Percentiles rank a stretch among this genome's conserved stretches.
Evolutionary conservation across 1,140 invertebrate genomes (phyloP).

Genomic region (Drosophila tropicalis): DNA sequence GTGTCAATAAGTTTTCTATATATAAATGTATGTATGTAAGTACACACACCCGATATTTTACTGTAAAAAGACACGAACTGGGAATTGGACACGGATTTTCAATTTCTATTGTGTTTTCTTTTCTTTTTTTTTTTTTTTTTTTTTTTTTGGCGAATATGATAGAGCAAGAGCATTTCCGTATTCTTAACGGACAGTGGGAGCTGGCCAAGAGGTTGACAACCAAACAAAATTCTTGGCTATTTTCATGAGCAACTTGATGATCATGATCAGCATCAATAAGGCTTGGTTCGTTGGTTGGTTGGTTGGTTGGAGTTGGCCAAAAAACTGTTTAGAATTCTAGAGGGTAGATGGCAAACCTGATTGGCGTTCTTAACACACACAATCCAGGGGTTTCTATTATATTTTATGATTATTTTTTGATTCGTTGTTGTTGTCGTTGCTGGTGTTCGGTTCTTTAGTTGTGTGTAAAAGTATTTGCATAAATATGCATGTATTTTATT

Average conservation of each 20-base stretch:
- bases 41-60: slow-evolving; percentile 47
- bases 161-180: slow-evolving; percentile 58
- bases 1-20: slow-evolving; percentile 37
- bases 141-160: slow-evolving; percentile 27
- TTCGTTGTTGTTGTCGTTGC: slow-evolving; percentile 41
- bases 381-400: slow-evolving; percentile 6
- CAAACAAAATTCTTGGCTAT: slow-evolving; percentile 50
- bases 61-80: background rate
- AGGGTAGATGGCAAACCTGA: slow-evolving; percentile 57
- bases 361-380: slow-evolving; percentile 57
- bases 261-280: slow-evolving; percentile 71
- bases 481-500: slow-evolving; percentile 46
- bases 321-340: slow-evolving; percentile 68
- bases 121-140: slow-evolving; percentile 25
- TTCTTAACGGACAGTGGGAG: slow-evolving; percentile 31
- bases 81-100: slow-evolving; percentile 29
- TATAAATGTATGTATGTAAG: background rate
- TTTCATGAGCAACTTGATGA: slow-evolving; percentile 78
- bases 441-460: slow-evolving; percentile 20
- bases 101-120: slow-evolving; percentile 33
- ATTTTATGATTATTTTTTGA: slow-evolving; percentile 24
- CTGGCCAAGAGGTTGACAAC: slow-evolving; percentile 50
- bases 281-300: background rate
- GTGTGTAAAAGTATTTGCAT: slow-evolving; percentile 53
- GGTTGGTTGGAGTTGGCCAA: background rate